phyloP scores from a whole-genome alignment of 2,888 invertebrate genomes.

The Pollenia angustigena region DNA sequence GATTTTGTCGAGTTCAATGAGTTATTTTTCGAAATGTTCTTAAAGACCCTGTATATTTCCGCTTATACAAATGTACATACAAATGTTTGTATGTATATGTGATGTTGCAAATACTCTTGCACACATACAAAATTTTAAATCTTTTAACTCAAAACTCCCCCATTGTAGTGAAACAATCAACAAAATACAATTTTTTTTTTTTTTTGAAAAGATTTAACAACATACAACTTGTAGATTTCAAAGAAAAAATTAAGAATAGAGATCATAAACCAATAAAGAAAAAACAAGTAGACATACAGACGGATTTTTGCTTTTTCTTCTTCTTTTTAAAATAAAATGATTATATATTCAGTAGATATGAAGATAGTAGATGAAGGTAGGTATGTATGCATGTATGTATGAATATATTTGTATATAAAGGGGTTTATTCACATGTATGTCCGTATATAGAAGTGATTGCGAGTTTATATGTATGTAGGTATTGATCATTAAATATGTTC shows the following conservation, averaged over 20 bases:
- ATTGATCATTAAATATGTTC: constrained; percentile 55
- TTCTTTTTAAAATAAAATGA: neutral
- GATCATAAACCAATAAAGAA: constrained; percentile 46
- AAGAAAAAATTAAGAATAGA: constrained; percentile 42
- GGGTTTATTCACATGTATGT: neutral
- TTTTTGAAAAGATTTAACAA: constrained; percentile 60
- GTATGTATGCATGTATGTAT: neutral
- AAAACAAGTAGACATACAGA: constrained; percentile 45
- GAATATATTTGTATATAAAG: neutral
- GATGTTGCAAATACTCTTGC: constrained; percentile 42
- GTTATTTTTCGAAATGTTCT: neutral
- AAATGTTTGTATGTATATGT: neutral
- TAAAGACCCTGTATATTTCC: constrained; percentile 43
- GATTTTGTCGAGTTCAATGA: too few species aligned
- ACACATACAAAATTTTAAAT: constrained; percentile 7
- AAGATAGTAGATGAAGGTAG: neutral
- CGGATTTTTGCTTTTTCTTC: constrained; percentile 35
- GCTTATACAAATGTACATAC: neutral
- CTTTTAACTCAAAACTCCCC: constrained; percentile 66
- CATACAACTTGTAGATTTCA: constrained; percentile 13
- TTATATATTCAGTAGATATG: neutral
- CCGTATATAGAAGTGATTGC: neutral
- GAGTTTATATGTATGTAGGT: constrained; percentile 33
- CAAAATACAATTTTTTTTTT: constrained; percentile 19
- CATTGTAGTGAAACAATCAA: constrained; percentile 60